Conservation (phyloP, 2,113 vertebrate species). For the Myotis lucifugus region DNA sequence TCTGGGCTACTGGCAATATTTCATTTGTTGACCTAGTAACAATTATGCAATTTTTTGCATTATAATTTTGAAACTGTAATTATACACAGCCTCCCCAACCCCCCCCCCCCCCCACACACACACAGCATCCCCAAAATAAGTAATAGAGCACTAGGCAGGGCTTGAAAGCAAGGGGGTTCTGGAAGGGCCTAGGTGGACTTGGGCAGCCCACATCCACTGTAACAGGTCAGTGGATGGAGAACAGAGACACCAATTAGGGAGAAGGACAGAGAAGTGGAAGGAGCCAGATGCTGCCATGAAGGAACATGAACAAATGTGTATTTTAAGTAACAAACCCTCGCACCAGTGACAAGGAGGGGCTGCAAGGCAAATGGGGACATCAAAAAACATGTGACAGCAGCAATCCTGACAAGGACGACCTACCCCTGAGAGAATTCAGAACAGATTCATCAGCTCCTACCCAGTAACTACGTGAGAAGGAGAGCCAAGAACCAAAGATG, state of each 20-base stretch:
- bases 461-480: neutral
- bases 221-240: rapidly evolving
- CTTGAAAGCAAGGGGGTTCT: neutral
- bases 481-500: neutral
- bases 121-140: neutral
- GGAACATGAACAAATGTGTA: neutral
- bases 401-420: neutral
- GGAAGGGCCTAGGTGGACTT: no score
- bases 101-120: neutral
- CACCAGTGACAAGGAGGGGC: neutral
- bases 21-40: neutral
- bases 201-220: neutral
- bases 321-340: neutral
- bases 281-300: neutral
- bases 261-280: neutral
- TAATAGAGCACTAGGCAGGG: neutral
- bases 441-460: neutral
- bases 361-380: no score
- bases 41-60: neutral
- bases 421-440: neutral
- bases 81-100: no score
- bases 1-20: neutral
- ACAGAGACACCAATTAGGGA: neutral
- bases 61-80: neutral
- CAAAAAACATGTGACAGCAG: neutral